Evolutionary conservation across 2,113 vertebrate species (phyloP), one percentile per base, ranked within the genome.

Genomic region (Anguilla rostrata): DNA sequence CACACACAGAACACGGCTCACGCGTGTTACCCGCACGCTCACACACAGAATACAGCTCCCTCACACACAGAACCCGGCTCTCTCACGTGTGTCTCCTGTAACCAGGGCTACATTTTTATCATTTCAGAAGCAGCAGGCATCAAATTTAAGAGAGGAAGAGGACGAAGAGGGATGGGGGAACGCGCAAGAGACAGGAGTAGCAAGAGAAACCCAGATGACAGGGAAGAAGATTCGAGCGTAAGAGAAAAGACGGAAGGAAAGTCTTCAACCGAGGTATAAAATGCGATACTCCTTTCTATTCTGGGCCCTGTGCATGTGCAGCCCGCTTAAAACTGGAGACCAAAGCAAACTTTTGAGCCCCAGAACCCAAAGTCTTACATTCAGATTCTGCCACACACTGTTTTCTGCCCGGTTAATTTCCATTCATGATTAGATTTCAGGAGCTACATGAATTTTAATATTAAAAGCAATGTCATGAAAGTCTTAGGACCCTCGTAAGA

Each of bases 91-190:
- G 34, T 34, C 34, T 0, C 1, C 34, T 1, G 34, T 34, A 34
- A 91, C 91, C 83, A 85, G 86, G 80, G 90, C 86, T 87, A 90
- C 85, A 90, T 92, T 94, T 91, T 91, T 92, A 94, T 93, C 90
- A 88, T 81, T 63, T 6, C 41, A 63, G 53, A 89, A 89, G 89
- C 86, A 87, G 86, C 85, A 85, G 7, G 87, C 56, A 87, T 91
- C 81, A 80, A 87, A 89, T 87, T 71, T 83, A 66, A 84, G 71
- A 83, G 53, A 84, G 41, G 80, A 79, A 83, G 78, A 89, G 46
- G 83, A 89, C 81, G 90, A 85, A 90, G 83, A 85, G 88, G 88
- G 34, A 34, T 34, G 34, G 34, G 84, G 53, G 82, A 87, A 46
- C 43, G 1, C 1, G 34, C 34, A 85, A 90, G 83, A 85, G 88